A percentile compares a stretch with the other conserved stretches of the same genome.
These are phyloP conservation scores for Drosophila varians DNA, from an alignment of 1,140 invertebrate species.

Conservation along the genomic window DNA sequence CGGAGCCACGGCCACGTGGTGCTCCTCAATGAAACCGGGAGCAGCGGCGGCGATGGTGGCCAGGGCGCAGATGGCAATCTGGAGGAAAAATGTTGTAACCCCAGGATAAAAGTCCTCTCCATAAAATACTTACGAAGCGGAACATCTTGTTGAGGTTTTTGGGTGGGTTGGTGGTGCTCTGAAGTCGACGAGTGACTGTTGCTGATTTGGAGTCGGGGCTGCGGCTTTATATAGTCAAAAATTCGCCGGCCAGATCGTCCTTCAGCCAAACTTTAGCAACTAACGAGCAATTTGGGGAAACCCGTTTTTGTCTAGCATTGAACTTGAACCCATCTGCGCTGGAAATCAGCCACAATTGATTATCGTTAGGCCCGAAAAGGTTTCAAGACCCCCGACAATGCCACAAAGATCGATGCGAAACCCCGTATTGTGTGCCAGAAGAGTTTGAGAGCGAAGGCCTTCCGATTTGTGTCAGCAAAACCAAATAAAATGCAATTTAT, in stretches of 20 bases:
- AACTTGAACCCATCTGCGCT: conserved; percentile 59
- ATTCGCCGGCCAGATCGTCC: conserved; percentile 51
- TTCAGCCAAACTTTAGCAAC: conserved; percentile 44
- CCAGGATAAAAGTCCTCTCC: neutral
- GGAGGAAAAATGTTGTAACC: neutral
- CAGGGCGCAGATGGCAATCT: conserved; percentile 69
- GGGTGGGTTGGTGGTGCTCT: conserved; percentile 20
- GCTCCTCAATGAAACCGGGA: conserved; percentile 68
- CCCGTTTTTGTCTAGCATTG: conserved; percentile 62
- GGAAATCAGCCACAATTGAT: conserved; percentile 23
- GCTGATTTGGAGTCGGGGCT: conserved; percentile 20
- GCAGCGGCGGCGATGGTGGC: conserved; percentile 63
- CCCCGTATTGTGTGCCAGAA: conserved; percentile 2
- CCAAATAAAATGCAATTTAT: conserved; percentile 66
- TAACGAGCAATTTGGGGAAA: conserved; percentile 55
- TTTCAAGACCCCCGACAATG: conserved; percentile 23
- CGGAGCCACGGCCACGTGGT: conserved; percentile 56
- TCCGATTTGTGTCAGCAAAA: conserved; percentile 17
- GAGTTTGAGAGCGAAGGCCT: conserved; percentile 18
- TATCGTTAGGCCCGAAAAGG: conserved; percentile 23
- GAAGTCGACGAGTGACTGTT: conserved; percentile 64
- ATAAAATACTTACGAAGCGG: conserved; percentile 65
- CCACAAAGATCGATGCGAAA: conserved; percentile 6
- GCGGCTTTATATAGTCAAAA: conserved; percentile 58
- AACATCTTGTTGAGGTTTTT: conserved; percentile 55